Percentiles rank a stretch among this genome's conserved stretches.
These are phyloP conservation scores for Sebastes nivosus DNA, from an alignment of 2,797 vertebrate species.

Conservation along the genomic window DNA sequence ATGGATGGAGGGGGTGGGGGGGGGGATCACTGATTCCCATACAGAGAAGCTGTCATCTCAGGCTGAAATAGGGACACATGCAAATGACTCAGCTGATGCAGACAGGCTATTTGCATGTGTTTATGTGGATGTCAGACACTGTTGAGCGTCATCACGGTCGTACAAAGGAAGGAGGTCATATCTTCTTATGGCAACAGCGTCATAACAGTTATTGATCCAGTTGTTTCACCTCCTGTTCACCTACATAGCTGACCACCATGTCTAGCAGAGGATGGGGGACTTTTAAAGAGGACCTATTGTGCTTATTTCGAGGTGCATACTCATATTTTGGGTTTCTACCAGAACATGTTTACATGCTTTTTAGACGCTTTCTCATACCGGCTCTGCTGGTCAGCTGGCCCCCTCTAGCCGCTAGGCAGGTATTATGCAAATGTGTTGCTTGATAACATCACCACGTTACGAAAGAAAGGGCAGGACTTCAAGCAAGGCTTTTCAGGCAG, in stretches of 20 bases:
- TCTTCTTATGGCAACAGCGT: not conserved
- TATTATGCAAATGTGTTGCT: too few relatives aligned
- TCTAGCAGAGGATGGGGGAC: not conserved
- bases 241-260: not conserved
- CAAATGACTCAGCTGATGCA: conserved; percentile 68
- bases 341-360: too few relatives aligned
- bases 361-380: too few relatives aligned
- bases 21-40: conserved; percentile 47
- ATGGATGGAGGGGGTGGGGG: not conserved
- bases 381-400: too few relatives aligned
- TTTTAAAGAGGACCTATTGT: not conserved
- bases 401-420: too few relatives aligned
- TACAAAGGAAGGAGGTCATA: conserved; percentile 54
- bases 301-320: fast-evolving
- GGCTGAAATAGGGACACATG: conserved; percentile 65
- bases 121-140: conserved; percentile 45
- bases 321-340: too few relatives aligned
- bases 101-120: conserved; percentile 36
- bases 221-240: not conserved
- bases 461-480: too few relatives aligned
- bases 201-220: not conserved
- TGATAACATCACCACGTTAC: too few relatives aligned
- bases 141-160: conserved; percentile 13
- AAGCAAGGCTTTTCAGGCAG: too few relatives aligned
- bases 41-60: conserved; percentile 33